Evolutionary conservation across 1,140 invertebrate species (phyloP).

Genomic region (Gryon sp.): DNA sequence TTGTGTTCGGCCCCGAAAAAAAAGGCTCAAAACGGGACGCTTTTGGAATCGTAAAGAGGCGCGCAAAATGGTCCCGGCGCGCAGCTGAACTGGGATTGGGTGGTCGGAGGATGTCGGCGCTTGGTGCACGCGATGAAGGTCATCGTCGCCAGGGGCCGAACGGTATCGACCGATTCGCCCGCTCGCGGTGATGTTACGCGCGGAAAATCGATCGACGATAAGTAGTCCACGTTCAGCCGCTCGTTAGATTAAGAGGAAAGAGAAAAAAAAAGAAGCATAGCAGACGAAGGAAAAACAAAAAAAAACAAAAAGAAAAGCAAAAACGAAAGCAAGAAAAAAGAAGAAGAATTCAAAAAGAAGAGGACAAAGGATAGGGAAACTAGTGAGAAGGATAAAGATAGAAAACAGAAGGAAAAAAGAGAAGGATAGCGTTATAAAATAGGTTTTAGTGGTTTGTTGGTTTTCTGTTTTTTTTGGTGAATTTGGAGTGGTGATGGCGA

Average conservation of each 20-base stretch:
- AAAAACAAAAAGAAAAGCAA: conserved; percentile 13
- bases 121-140: conserved; percentile 39
- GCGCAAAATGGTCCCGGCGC: conserved; percentile 12
- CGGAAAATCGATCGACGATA: conserved; percentile 55
- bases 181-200: conserved; percentile 52
- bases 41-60: background rate
- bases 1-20: too few species aligned
- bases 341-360: background rate
- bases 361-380: background rate
- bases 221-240: conserved; percentile 45
- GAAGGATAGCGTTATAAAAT: too few species aligned
- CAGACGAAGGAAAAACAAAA: conserved; percentile 1
- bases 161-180: conserved; percentile 44
- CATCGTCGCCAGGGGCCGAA: conserved; percentile 45
- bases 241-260: conserved; percentile 15
- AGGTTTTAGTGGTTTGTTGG: conserved; percentile 18
- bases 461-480: background rate
- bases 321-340: conserved; percentile 3
- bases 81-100: background rate
- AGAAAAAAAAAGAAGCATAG: conserved; percentile 3
- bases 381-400: conserved; percentile 10
- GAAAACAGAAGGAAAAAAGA: background rate
- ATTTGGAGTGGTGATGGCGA: conserved; percentile 21
- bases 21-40: background rate
- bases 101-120: conserved; percentile 24